Evolutionary conservation across 1,140 invertebrate species (phyloP), one percentile per base, ranked within the genome.

Genomic region (Panagrolaimus sp.): DNA sequence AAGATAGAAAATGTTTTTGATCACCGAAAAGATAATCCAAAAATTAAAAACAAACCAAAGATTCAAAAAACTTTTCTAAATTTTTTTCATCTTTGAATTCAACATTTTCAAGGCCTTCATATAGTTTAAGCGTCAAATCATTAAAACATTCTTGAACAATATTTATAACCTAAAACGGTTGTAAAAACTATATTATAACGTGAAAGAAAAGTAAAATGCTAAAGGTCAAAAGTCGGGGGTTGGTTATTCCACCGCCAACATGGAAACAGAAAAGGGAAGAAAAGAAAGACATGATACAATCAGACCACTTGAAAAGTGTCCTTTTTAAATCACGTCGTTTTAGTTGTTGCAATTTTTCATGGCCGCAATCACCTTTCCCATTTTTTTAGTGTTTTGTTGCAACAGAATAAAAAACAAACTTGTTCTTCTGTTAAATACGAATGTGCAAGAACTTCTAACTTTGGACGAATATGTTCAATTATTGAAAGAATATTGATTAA

Each of bases 101-200:
- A 85, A 91, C 96, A 75, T 92, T 90, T 85, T 97, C 95, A 66
- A 97, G 85, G 68, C 91, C 92, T 77, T 97, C 93, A 82, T 96
- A 92, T 46, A 98, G 86, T 84, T 96, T 97, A 14, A 98, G 85
- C 14, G 93, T 95, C 27, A 98, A 85, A 71, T 90, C 92, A 80
- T 96, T 93, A 81, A 97, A 98, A 86, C 96, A 96, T 78, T 90
- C 90, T 69, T 91, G 88, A 13, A 98, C 92, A 27, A 98, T 91
- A 78, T 93, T 91, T 71, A 97, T 85, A 71, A 96, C 94, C 86
- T 88, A 61, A 20, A 67, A 67, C 0, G 13, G 46, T 57, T n/a
- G 9, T 20, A 27, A 57, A 11, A 57, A 38, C 31, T 38, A 7
- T 4, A 4, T 63, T 44, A 25, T 44, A 44, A 51, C 63, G 63